These are phyloP conservation scores for Anastrepha ludens DNA, from an alignment of 1,140 invertebrate genomes.

Conservation along the genomic window DNA sequence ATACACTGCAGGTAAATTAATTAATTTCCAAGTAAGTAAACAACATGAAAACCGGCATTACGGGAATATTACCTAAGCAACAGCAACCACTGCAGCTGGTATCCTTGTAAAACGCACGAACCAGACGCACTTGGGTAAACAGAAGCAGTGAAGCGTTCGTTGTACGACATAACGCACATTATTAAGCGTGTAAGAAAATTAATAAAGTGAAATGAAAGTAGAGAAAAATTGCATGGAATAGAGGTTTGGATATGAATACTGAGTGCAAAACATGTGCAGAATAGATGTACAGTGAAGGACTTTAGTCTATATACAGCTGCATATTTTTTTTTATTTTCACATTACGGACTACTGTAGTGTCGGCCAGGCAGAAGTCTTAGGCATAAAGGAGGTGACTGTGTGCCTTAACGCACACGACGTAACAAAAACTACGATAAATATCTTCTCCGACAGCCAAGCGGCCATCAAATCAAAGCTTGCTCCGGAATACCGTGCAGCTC, in stretches of 20 bases:
- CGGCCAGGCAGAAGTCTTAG: too few relatives aligned
- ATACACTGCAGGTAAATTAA: conserved; percentile 42
- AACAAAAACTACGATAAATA: too few relatives aligned
- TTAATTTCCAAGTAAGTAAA: conserved; percentile 49
- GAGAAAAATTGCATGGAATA: neutral
- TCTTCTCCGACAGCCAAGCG: too few relatives aligned
- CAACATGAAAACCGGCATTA: conserved; percentile 50
- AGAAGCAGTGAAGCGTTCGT: conserved; percentile 37
- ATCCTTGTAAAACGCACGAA: conserved; percentile 14
- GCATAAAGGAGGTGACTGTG: too few relatives aligned
- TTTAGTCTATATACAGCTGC: too few relatives aligned
- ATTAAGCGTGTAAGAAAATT: conserved; percentile 22
- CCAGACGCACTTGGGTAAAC: conserved; percentile 38
- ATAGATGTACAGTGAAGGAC: too few relatives aligned
- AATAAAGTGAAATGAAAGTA: conserved; percentile 1
- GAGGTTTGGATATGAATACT: neutral
- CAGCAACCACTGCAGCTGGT: conserved; percentile 5
- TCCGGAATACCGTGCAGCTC: too few relatives aligned
- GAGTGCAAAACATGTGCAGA: too few relatives aligned
- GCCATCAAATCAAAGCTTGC: too few relatives aligned
- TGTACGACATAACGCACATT: conserved; percentile 38
- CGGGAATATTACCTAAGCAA: conserved; percentile 12
- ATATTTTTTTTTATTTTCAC: too few relatives aligned
- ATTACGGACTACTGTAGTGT: too few relatives aligned
- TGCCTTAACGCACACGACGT: too few relatives aligned